Evolutionary conservation across 2,888 invertebrate species (phyloP).

Genomic region (Mellilla xanthometata): DNA sequence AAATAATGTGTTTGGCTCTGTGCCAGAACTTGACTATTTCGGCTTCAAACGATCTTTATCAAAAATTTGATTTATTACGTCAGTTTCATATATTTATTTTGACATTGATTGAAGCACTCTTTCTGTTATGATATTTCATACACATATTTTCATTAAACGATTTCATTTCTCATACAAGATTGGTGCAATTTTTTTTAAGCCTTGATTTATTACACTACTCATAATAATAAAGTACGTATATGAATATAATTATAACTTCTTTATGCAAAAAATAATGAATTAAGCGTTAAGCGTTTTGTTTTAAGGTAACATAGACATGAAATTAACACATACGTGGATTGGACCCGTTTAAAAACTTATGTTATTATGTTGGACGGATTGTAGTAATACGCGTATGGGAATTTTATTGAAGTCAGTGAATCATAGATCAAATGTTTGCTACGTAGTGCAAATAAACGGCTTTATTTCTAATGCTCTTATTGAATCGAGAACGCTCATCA

Average conservation of each 20-base stretch:
- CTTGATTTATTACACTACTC: too few relatives aligned
- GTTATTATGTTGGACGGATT: too few relatives aligned
- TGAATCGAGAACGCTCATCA: slow-evolving; percentile 51
- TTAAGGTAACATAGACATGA: too few relatives aligned
- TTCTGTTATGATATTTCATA: slow-evolving; percentile 7
- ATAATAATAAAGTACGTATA: too few relatives aligned
- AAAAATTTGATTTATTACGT: slow-evolving; percentile 39
- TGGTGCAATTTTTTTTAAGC: not conserved
- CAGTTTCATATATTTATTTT: slow-evolving; percentile 12
- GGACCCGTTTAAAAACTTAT: too few relatives aligned
- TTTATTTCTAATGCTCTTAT: slow-evolving; percentile 44
- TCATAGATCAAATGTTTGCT: slow-evolving; percentile 36
- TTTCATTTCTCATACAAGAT: not conserved
- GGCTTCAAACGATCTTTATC: slow-evolving; percentile 38
- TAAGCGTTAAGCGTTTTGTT: too few relatives aligned
- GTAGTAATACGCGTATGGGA: too few relatives aligned
- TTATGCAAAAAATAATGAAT: too few relatives aligned
- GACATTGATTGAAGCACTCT: slow-evolving; percentile 10
- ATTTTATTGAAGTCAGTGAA: slow-evolving; percentile 5
- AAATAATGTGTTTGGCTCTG: slow-evolving; percentile 42
- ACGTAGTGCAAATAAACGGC: slow-evolving; percentile 20
- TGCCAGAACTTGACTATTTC: slow-evolving; percentile 43
- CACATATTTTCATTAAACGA: slow-evolving; percentile 5
- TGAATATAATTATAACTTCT: too few relatives aligned
- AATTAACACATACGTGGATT: too few relatives aligned